Evolutionary conservation across 2,888 invertebrate genomes (phyloP).

Genomic region (Lamellibrachia columna): DNA sequence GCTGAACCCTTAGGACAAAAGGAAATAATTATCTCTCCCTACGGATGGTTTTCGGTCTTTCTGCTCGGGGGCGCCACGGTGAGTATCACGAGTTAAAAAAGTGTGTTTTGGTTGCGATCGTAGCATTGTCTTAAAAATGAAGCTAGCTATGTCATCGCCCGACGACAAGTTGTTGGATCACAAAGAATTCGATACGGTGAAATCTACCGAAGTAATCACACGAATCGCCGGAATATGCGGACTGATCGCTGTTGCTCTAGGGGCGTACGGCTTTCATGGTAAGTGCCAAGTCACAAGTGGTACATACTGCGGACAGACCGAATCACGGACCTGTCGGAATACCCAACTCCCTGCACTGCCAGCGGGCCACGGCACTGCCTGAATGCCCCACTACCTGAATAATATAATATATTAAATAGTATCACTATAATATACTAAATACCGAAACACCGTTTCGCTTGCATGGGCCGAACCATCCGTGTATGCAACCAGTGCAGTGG

Average conservation of each 20-base stretch:
- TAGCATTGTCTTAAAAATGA: not conserved
- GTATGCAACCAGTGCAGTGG: no score
- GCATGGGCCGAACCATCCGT: no score
- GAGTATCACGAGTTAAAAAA: not conserved
- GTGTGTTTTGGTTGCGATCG: not conserved
- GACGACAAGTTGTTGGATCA: not conserved
- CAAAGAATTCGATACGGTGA: not conserved
- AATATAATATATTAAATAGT: no score
- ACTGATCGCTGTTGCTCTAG: not conserved
- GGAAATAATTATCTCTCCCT: slow-evolving; percentile 1
- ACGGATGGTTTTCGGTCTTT: not conserved
- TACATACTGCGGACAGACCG: no score
- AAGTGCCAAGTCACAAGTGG: not conserved
- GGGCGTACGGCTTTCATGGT: slow-evolving; percentile 21
- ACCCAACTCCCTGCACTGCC: no score
- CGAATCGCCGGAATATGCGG: slow-evolving; percentile 19
- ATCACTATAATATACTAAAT: no score
- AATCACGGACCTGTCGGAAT: not conserved
- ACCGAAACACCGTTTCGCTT: no score
- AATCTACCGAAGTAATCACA: not conserved
- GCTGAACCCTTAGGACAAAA: no score
- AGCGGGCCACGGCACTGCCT: no score
- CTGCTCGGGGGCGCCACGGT: not conserved
- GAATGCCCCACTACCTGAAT: no score
- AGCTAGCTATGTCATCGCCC: not conserved